Base-by-base conservation (phyloP, 2,888 invertebrate species). In the Amitus sp. region DNA sequence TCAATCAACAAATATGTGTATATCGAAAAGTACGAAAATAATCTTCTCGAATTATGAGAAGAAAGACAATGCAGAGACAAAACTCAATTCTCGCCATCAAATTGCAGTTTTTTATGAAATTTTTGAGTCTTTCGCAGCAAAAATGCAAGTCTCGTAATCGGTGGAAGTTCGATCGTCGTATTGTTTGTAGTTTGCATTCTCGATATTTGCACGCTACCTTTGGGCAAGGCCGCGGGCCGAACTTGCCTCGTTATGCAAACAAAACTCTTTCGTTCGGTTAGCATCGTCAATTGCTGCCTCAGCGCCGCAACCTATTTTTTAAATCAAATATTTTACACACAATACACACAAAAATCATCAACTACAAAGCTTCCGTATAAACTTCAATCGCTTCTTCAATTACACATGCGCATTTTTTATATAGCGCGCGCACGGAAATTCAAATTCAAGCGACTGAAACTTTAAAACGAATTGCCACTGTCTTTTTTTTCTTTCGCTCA, bases 51-150 rank as follows among this genome's bases (percentile, higher is more conserved):
- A 9, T 27, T 7, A 27, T 27, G 9, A 5, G 9, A 27, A 27
- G 9, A 27, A 27, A 27, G 28, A 27, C 5, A 27, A 27, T 27
- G 28, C 6, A 33, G 3, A n/a, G n/a, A n/a, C n/a, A n/a, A n/a
- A n/a, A n/a, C n/a, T n/a, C n/a, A n/a, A n/a, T 33, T 33, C 12
- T 12, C 9, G n/a, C 6, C 12, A n/a, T n/a, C 2, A 9, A 37
- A 6, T 42, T 42, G 2, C 10, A 76, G 62, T 56, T 79, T 77
- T 20, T 75, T 75, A 23, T 80, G 79, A 51, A 77, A 78, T n/a
- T 69, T 72, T 65, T 80, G 80, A 40, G 80, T 79, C 61, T 78
- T 77, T 7, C 78, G 70, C 17, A 80, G 65, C 9, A 80, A 67
- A 4, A 73, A 73, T 2, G 74, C 64, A n/a, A 79, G 53, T 27